Evolutionary conservation across 2,113 vertebrate species (phyloP), one percentile per base, ranked within the genome.

Genomic region (Excalfactoria chinensis): DNA sequence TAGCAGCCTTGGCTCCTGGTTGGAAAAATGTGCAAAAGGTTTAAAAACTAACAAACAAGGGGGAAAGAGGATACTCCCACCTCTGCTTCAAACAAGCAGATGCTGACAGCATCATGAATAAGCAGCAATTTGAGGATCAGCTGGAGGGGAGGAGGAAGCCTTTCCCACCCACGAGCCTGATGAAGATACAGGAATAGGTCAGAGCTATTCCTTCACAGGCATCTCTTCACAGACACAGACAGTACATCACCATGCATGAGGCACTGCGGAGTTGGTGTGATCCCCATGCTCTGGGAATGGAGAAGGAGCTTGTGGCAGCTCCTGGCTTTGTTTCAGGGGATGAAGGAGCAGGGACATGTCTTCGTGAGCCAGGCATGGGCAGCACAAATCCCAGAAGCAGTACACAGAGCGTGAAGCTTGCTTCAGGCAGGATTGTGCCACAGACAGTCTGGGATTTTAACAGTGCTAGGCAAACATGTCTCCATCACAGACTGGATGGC

Each of bases 341-440:
- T 71, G 69, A 28, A 86, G 51, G 67, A 35, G 67, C 34, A 34
- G 46, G 23, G 41, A 83, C 66, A 35, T 90, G 56, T 43, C 37
- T 77, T 40, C 63, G 59, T 55, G 28, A 92, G 67, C 72, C 53
- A 75, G 91, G 62, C 73, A 81, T 25, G 67, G 86, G 41, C 83
- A 90, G 73, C 0, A 4, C 17, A 73, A 51, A 28, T 88, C 80
- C 66, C 37, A n/a, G 43, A 32, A 90, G 62, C 28, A 81, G 56
- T 7, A 37, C 68, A 60, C 3, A n/a, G 43, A 83, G 44, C 49
- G 80, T 17, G 74, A 71, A 92, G 30, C 34, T 46, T 67, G 41
- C 46, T 66, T 69, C 56, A 81, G 51, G 73, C 37, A 85, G 43
- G 69, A 60, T 66, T 87, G 37, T 56, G 46, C 84, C 89, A 58